phyloP scores from a whole-genome alignment of 2,797 vertebrate genomes.

The Luscinia megarhynchos region DNA sequence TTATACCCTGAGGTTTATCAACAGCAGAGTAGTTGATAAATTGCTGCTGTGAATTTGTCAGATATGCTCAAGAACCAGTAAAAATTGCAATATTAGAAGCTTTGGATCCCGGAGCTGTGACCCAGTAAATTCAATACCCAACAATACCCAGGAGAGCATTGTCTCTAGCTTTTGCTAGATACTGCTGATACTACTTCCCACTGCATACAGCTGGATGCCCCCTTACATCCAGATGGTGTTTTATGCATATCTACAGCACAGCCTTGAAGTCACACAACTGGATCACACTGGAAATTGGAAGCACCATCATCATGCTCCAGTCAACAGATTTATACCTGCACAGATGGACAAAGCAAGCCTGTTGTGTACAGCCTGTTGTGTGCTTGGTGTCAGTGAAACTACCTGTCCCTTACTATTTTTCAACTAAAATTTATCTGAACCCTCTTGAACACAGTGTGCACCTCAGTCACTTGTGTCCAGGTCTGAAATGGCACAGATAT shows the following conservation, averaged over 20 bases:
- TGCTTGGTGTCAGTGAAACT: not conserved
- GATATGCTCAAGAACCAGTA: not conserved
- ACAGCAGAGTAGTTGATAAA: not conserved
- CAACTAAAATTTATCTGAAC: not conserved
- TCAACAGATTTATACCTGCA: not conserved
- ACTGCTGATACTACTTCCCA: not conserved
- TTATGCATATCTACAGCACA: not conserved
- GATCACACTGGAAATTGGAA: not conserved
- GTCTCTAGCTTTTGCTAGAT: not conserved
- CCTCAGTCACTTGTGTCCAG: not conserved
- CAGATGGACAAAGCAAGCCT: not conserved
- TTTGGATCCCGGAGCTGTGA: not conserved
- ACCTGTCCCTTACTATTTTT: accelerated
- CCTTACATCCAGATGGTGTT: not conserved
- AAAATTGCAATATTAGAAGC: not conserved
- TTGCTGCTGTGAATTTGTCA: not conserved
- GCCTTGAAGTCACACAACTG: not conserved
- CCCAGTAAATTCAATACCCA: not conserved
- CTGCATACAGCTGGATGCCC: not conserved
- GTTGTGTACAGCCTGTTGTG: not conserved
- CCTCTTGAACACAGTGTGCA: accelerated
- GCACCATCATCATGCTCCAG: not conserved
- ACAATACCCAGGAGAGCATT: not conserved
- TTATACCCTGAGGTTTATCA: not conserved
- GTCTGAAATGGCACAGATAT: not conserved